Evolutionary conservation across 2,113 vertebrate genomes (phyloP).

Genomic region (Xenopus tropicalis): UCB_Xtro_10.0 CM004451.2:82128501-82129000

Average conservation of each 20-base stretch:
- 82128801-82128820: too few relatives aligned
- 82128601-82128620: slow-evolving; percentile 58
- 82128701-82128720: not conserved
- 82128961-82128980: too few relatives aligned
- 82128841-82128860: too few relatives aligned
- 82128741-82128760: not conserved
- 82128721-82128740: slow-evolving; percentile 50
- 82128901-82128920: too few relatives aligned
- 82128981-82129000: too few relatives aligned
- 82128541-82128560: slow-evolving; percentile 46
- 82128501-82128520: slow-evolving; percentile 56
- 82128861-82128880: too few relatives aligned
- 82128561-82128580: slow-evolving; percentile 38
- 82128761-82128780: too few relatives aligned
- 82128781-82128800: too few relatives aligned
- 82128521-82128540: slow-evolving; percentile 59
- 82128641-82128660: slow-evolving; percentile 68
- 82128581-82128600: slow-evolving; percentile 56
- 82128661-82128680: slow-evolving; percentile 77
- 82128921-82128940: too few relatives aligned
- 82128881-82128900: too few relatives aligned
- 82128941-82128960: too few relatives aligned
- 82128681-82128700: slow-evolving; percentile 76
- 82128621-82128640: slow-evolving; percentile 55
- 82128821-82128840: too few relatives aligned